These are phyloP conservation scores for Eristalinus sepulchralis DNA, from an alignment of 2,888 invertebrate species.

Conservation along the genomic window DNA sequence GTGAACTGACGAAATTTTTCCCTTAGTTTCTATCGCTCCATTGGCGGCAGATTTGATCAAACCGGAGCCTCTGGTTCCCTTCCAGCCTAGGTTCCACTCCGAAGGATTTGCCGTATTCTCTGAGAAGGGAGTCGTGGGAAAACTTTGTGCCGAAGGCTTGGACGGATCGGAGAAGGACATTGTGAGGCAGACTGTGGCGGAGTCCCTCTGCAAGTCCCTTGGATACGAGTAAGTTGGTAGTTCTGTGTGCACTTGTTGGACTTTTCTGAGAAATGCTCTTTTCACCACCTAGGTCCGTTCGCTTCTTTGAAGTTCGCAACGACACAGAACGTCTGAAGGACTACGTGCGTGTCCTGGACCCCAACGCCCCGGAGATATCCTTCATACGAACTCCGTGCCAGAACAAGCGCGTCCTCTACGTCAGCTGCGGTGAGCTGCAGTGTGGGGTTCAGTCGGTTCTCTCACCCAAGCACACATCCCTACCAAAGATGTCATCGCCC, in stretches of 20 bases:
- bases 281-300: constrained; percentile 83
- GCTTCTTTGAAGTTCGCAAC: constrained; percentile 85
- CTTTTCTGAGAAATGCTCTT: neutral
- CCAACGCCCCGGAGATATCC: constrained; percentile 89
- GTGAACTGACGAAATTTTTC: neutral
- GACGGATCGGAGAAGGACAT: constrained; percentile 83
- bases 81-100: constrained; percentile 86
- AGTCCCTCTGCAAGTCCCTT: constrained; percentile 89
- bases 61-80: constrained; percentile 86
- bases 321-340: constrained; percentile 84
- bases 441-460: constrained; percentile 86
- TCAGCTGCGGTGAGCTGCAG: constrained; percentile 88
- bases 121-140: constrained; percentile 90
- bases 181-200: constrained; percentile 85
- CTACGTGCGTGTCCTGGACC: constrained; percentile 92
- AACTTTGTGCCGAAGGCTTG: constrained; percentile 90
- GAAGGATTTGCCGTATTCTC: constrained; percentile 93
- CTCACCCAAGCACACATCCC: constrained; percentile 77
- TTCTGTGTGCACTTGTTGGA: neutral
- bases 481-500: constrained; percentile 88
- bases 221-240: constrained; percentile 86
- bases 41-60: constrained; percentile 85
- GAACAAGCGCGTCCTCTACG: constrained; percentile 88
- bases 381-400: constrained; percentile 90
- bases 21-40: constrained; percentile 88